phyloP scores from a whole-genome alignment of 2,888 invertebrate species.

The Epinotia brunnichana region DNA sequence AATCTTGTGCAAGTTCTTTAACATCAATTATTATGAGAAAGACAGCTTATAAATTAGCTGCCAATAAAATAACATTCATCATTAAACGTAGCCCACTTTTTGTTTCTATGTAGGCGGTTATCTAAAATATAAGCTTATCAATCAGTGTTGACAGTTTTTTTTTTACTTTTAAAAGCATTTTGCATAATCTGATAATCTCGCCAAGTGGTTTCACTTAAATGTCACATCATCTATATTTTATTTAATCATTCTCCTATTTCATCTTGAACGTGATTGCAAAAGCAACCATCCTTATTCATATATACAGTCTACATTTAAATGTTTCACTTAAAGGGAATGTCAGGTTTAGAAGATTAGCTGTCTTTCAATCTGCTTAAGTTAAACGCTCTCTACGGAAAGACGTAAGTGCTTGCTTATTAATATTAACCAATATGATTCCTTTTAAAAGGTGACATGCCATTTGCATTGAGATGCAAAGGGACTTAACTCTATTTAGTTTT shows the following conservation, averaged over 20 bases:
- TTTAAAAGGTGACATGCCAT: neutral
- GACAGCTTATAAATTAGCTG: neutral
- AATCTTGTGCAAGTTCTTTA: neutral
- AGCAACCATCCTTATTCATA: neutral
- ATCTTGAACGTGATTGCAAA: neutral
- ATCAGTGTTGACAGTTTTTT: constrained; percentile 30
- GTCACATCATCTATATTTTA: constrained; percentile 5
- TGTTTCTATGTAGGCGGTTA: neutral
- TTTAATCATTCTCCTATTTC: neutral
- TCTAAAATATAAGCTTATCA: constrained; percentile 19
- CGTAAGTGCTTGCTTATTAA: neutral
- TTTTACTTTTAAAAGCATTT: constrained; percentile 28
- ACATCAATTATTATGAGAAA: neutral
- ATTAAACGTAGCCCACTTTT: constrained; percentile 3
- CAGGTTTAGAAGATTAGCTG: neutral
- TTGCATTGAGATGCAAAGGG: neutral
- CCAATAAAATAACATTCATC: neutral
- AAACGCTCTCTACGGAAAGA: neutral
- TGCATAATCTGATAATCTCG: constrained; percentile 11
- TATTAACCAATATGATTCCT: neutral
- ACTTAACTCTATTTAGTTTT: neutral
- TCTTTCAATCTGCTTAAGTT: neutral
- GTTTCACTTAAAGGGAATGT: neutral
- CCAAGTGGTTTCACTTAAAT: constrained; percentile 26
- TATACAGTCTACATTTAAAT: neutral